Evolutionary conservation across 2,113 vertebrate genomes (phyloP), one percentile per base, ranked within the genome.

Genomic region (Oophaga pumilio): DNA sequence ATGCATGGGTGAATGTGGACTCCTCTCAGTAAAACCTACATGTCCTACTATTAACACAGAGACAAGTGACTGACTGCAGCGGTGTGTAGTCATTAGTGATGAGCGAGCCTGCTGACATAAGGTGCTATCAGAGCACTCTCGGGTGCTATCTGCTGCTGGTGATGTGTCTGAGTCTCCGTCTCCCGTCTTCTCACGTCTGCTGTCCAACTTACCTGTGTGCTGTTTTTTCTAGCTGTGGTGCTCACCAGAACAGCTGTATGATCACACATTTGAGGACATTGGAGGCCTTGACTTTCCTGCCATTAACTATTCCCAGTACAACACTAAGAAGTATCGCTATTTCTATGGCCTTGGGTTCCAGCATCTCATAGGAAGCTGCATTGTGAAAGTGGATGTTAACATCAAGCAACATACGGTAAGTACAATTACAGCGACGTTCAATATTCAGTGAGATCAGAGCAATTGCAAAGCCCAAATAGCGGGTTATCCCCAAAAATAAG

Each of bases 251-350:
- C 93, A 95, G 90, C 95, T 98, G 22, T 90, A 97, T 91, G 91
- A 93, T 0, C 91, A 96, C 2, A 94, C 95, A 71, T 94, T 98
- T 15, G 60, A 92, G 22, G 77, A 95, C 0, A 95, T 95, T 9
- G 97, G 97, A n/a, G 97, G 98, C 1, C 76, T 99, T 89, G 97
- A 99, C 90, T 98, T 99, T 88, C 97, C 97, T 8, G 96, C 96
- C 85, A 98, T 99, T 90, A 96, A 98, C 89, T 99, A 99, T 49
- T 26, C 85, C 1, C 76, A 11, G 22, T 96, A 49, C 88, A 98
- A 93, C 69, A 93, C 96, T 4, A 93, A 91, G 79, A 96, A 94
- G 0, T 98, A 99, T 85, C 94, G 92, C 9, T 99, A 95, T 90
- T 97, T 98, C 91, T 99, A 98, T 0, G 97, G 96, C 13, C 98